Percentiles rank a stretch among this genome's conserved stretches.
phyloP scores from a whole-genome alignment of 2,888 invertebrate species.

The Standfussiana lucernea region DNA sequence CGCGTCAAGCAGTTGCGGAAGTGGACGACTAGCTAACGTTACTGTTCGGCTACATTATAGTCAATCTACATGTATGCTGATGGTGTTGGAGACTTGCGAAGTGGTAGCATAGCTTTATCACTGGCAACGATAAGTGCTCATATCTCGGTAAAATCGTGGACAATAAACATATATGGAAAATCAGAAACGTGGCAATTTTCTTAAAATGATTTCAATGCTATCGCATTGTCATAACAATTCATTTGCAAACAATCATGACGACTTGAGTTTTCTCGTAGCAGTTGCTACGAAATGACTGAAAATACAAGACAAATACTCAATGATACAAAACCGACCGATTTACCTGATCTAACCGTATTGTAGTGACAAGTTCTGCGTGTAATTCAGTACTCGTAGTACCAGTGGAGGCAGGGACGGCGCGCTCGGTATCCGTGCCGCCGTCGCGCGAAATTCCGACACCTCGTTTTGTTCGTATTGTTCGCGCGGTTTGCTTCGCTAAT shows the following conservation, averaged over 20 bases:
- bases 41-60: constrained; percentile 51
- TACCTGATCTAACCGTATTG: constrained; percentile 11
- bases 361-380: constrained; percentile 35
- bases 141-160: not conserved
- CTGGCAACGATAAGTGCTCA: not conserved
- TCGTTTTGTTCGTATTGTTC: constrained; percentile 84
- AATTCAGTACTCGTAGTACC: constrained; percentile 53
- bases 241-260: not conserved
- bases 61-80: constrained; percentile 47
- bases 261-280: constrained; percentile 2
- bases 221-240: not conserved
- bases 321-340: constrained; percentile 13
- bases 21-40: constrained; percentile 53
- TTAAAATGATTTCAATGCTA: not conserved
- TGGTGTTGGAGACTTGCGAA: constrained; percentile 41
- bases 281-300: constrained; percentile 9
- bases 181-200: not conserved
- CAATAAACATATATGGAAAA: not conserved
- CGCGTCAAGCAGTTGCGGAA: constrained; percentile 63
- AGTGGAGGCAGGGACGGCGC: constrained; percentile 72
- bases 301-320: not conserved
- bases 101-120: constrained; percentile 17
- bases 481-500: constrained; percentile 81
- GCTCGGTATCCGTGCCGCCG: constrained; percentile 66
- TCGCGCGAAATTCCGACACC: constrained; percentile 83